Conservation (phyloP, 1,140 invertebrate genomes). For the Venustaconcha ellipsiformis region DNA sequence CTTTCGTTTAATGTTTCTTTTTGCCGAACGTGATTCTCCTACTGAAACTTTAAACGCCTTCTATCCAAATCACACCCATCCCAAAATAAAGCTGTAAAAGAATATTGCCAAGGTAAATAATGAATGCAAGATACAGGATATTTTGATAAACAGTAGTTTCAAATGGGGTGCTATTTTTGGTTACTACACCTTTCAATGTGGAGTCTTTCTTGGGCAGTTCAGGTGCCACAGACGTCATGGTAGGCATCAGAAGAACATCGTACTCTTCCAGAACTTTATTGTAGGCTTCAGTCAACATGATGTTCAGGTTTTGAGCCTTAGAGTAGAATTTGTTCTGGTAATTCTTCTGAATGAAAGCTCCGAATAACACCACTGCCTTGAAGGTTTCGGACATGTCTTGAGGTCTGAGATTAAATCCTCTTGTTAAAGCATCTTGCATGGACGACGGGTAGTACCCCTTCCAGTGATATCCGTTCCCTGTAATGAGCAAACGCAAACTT, state of each 20-base stretch:
- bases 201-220: conserved; percentile 34
- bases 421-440: conserved; percentile 26
- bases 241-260: conserved; percentile 57
- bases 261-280: conserved; percentile 42
- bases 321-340: conserved; percentile 44
- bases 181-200: not conserved
- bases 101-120: too few species aligned
- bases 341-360: conserved; percentile 3
- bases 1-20: too few species aligned
- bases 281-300: conserved; percentile 36
- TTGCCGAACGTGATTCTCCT: too few species aligned
- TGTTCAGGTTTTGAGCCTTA: conserved; percentile 41
- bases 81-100: too few species aligned
- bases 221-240: conserved; percentile 33
- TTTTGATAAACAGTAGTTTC: too few species aligned
- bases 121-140: too few species aligned
- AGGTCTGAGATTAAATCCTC: conserved; percentile 11
- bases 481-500: not conserved
- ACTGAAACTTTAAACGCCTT: too few species aligned
- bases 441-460: conserved; percentile 21
- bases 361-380: conserved; percentile 12
- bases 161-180: too few species aligned
- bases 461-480: conserved; percentile 16
- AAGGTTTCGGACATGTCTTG: conserved; percentile 23
- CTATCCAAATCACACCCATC: too few species aligned